Conservation (phyloP, 2,888 invertebrate species). For the Pristionchus fissidentatus region DNA sequence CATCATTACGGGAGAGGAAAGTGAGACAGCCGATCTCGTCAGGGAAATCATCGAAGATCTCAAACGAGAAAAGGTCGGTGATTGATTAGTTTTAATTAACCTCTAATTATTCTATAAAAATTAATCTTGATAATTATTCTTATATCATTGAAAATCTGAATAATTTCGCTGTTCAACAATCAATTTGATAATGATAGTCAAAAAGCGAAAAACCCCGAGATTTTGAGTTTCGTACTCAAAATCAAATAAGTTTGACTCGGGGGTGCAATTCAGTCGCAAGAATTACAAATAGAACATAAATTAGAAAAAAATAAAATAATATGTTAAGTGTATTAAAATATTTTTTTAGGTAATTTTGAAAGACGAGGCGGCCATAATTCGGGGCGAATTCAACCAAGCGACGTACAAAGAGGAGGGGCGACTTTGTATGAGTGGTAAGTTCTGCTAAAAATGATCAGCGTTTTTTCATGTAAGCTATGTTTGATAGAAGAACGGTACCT, state of each 20-base stretch:
- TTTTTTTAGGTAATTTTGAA: conserved; percentile 12
- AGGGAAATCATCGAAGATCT: conserved; percentile 36
- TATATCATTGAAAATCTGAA: too few species aligned
- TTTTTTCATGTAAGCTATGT: background rate
- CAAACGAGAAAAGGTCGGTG: conserved; percentile 41
- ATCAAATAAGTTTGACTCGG: too few species aligned
- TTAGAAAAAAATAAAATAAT: too few species aligned
- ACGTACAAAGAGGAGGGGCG: conserved; percentile 48
- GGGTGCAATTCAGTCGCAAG: too few species aligned
- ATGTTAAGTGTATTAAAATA: background rate
- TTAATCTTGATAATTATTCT: too few species aligned
- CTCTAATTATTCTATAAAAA: too few species aligned
- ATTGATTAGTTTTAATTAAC: background rate
- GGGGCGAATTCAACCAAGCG: conserved; percentile 44
- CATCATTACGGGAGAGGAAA: conserved; percentile 14
- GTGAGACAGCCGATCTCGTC: background rate
- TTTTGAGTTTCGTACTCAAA: too few species aligned
- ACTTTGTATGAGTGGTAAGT: conserved; percentile 44
- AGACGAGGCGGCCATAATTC: conserved; percentile 37
- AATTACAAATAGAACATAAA: too few species aligned
- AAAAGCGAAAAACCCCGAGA: too few species aligned
- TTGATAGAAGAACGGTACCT: background rate
- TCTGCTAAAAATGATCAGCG: too few species aligned
- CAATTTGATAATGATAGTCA: too few species aligned
- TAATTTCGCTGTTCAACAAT: too few species aligned